phyloP scores from a whole-genome alignment of 2,113 vertebrate species.

The Heteronetta atricapilla region DNA sequence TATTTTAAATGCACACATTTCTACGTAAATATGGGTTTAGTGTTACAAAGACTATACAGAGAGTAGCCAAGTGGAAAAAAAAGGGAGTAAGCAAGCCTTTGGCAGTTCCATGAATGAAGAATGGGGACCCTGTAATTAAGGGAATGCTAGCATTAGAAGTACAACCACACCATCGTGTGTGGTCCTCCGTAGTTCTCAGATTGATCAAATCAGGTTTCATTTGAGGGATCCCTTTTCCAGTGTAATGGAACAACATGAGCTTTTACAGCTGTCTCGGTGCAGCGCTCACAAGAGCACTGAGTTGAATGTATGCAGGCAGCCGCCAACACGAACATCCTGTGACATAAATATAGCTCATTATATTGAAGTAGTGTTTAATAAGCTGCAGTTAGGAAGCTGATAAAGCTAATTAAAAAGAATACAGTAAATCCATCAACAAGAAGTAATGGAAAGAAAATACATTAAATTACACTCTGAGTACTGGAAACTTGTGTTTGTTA shows the following conservation, averaged over 20 bases:
- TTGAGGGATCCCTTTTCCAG: not conserved
- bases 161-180: not conserved
- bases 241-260: not conserved
- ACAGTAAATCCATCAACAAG: not conserved
- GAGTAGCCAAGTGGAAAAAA: not conserved
- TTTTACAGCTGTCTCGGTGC: not conserved
- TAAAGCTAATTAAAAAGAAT: slow-evolving; percentile 21
- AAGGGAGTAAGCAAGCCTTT: not conserved
- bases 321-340: slow-evolving; percentile 26
- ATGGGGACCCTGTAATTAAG: not conserved
- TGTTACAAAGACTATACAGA: not conserved
- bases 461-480: not conserved
- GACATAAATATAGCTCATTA: slow-evolving; percentile 38
- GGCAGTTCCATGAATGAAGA: not conserved
- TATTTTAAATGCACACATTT: not conserved
- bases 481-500: not conserved
- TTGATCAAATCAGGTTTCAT: not conserved
- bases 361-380: slow-evolving; percentile 18
- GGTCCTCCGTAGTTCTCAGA: not conserved
- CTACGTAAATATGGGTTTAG: not conserved
- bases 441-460: not conserved
- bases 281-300: not conserved
- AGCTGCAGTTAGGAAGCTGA: not conserved
- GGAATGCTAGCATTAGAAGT: not conserved
- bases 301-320: not conserved